A percentile compares a stretch with the other conserved stretches of the same genome.
phyloP scores from a whole-genome alignment of 1,140 invertebrate genomes.

The Leptinotarsa texana region DNA sequence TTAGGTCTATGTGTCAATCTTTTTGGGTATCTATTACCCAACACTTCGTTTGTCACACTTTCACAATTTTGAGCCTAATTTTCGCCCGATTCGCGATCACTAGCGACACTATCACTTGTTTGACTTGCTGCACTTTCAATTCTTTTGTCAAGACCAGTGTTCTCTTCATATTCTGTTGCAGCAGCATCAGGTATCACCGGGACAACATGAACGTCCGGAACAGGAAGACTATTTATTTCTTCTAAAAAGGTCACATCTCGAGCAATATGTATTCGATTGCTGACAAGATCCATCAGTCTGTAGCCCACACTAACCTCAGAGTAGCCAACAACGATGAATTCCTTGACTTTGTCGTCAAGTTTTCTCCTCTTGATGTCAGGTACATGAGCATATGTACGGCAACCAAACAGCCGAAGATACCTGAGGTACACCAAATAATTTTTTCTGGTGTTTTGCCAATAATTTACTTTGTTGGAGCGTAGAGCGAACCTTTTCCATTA shows the following conservation, averaged over 20 bases:
- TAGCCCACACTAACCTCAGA: conserved; percentile 53
- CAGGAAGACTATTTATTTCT: conserved; percentile 12
- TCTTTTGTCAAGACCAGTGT: neutral
- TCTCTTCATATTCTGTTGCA: neutral
- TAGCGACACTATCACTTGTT: neutral
- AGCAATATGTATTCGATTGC: conserved; percentile 18
- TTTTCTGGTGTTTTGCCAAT: conserved; percentile 54
- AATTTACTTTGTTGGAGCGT: conserved; percentile 41
- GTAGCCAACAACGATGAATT: conserved; percentile 57
- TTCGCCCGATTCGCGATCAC: neutral
- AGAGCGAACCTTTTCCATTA: conserved; percentile 44
- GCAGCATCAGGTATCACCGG: conserved; percentile 9
- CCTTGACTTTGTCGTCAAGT: conserved; percentile 48
- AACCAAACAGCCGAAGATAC: conserved; percentile 53
- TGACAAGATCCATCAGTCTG: conserved; percentile 40
- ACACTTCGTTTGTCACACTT: neutral
- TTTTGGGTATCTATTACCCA: conserved; percentile 10
- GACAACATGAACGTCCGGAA: neutral
- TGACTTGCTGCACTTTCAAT: conserved; percentile 14
- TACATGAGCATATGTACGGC: conserved; percentile 53
- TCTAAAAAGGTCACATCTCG: conserved; percentile 17
- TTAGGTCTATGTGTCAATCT: conserved; percentile 1
- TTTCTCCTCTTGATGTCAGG: conserved; percentile 51
- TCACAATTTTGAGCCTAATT: neutral
- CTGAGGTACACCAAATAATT: conserved; percentile 43